Evolutionary conservation across 2,888 invertebrate genomes (phyloP).

Genomic region (Eurois occulta): DNA sequence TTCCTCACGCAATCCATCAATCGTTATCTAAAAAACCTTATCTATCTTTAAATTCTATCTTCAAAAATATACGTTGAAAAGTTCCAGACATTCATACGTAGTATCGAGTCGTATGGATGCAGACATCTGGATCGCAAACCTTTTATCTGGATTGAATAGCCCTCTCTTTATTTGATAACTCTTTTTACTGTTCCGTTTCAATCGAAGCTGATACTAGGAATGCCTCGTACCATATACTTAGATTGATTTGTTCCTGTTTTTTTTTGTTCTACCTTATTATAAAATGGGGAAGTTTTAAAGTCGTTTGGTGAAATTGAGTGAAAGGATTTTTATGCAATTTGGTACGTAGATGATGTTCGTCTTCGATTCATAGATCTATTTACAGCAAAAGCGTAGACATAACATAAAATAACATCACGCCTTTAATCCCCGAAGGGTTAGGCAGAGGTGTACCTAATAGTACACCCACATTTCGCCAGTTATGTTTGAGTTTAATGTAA

Average conservation of each 20-base stretch:
- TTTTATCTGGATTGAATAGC: slow-evolving; percentile 75
- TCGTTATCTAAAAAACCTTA: no score
- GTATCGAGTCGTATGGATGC: slow-evolving; percentile 61
- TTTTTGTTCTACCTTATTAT: background rate
- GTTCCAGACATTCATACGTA: slow-evolving; percentile 47
- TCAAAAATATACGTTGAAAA: slow-evolving; percentile 24
- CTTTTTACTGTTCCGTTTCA: slow-evolving; percentile 62
- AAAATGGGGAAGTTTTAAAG: background rate
- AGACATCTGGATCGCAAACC: slow-evolving; percentile 70
- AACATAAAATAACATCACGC: no score
- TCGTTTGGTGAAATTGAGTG: background rate
- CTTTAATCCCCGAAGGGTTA: no score
- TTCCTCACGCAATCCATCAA: no score
- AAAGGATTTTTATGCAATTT: background rate
- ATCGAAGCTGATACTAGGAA: slow-evolving; percentile 40
- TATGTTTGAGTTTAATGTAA: no score
- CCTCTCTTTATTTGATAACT: slow-evolving; percentile 68
- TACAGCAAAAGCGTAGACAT: no score
- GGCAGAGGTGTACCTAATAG: no score
- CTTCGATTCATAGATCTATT: no score
- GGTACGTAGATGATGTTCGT: no score
- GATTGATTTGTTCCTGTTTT: slow-evolving; percentile 58
- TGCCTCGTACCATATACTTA: slow-evolving; percentile 45
- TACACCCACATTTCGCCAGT: no score
- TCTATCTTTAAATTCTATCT: slow-evolving; percentile 37